phyloP scores from a whole-genome alignment of 2,113 vertebrate genomes.

The Procapra przewalskii region DNA sequence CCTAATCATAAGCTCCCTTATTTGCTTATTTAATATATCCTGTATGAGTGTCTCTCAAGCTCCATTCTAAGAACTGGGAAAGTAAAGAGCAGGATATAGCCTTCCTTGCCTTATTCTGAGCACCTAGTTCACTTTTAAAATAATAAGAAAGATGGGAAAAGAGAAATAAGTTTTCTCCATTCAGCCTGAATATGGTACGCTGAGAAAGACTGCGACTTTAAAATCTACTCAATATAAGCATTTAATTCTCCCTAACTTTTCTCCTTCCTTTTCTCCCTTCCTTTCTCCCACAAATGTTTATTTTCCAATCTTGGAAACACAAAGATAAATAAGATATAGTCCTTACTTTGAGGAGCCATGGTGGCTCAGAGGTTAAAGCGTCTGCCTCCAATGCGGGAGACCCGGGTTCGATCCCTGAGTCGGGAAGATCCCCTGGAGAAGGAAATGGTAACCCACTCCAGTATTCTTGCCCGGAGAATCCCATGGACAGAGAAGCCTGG shows the following conservation, averaged over 20 bases:
- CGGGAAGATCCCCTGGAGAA: no score
- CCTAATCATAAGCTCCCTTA: background rate
- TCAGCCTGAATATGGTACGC: background rate
- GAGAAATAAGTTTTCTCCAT: background rate
- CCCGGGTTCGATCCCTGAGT: no score
- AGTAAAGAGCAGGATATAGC: background rate
- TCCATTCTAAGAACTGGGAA: conserved; percentile 26
- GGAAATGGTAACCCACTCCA: no score
- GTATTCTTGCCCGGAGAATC: no score
- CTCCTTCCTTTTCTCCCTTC: background rate
- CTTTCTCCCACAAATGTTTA: background rate
- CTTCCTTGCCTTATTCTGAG: background rate
- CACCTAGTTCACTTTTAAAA: conserved; percentile 22
- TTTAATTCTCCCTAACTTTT: background rate
- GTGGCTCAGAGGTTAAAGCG: no score
- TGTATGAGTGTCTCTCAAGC: conserved; percentile 7
- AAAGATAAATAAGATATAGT: background rate
- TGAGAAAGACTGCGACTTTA: background rate
- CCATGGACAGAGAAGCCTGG: no score
- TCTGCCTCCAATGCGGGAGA: no score
- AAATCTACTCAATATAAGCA: background rate
- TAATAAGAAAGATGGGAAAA: background rate
- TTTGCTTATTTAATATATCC: background rate
- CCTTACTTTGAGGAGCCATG: background rate
- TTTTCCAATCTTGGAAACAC: conserved; percentile 15